Evolutionary conservation across 2,797 vertebrate species (phyloP), one percentile per base, ranked within the genome.

Genomic region (Rachycentron canadum): DNA sequence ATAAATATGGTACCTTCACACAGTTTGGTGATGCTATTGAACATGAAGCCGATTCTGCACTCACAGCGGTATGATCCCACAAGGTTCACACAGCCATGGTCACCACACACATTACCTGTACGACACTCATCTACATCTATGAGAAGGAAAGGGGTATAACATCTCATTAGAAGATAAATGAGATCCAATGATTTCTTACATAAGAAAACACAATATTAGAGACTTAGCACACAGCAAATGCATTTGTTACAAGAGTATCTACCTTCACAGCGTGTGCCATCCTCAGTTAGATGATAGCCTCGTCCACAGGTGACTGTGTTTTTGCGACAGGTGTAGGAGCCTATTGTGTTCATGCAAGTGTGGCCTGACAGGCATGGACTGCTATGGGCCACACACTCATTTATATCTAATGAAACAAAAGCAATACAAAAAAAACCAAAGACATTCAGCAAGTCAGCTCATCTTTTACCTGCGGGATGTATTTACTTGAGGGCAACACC

Each of bases 111-210:
- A 1, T 58, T 92, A 83, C 69, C 84, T 0, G 83, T 78, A 0
- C 79, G 83, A 52, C 98, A 99, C 89, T 99, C 98, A 3, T 99
- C 95, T 61, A 98, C 89, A 56, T 98, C 98, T 99, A 21, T 2
- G 53, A 38, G 50, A n/a, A 38, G 40, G 47, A 2, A 30, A 32
- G 16, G 34, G 40, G 21, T 34, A 32, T 14, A 0, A 49, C 9
- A 43, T 23, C 0, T 52, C 2, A 7, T 11, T 12, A 12, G 9
- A 34, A 12, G 9, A 34, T 21, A 19, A 5, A 7, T 25, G n/a
- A n/a, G 3, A 32, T 32, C 3, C 32, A 32, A 23, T 9, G 6
- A 38, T 38, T 10, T 38, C 7, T 11, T 38, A 38, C 36, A 38
- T 9, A 5, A 57, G 2, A 26, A 52, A 26, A 52, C 16, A 66